Base-by-base conservation (phyloP, 2,888 invertebrate genomes). In the Drosophila testacea region DNA sequence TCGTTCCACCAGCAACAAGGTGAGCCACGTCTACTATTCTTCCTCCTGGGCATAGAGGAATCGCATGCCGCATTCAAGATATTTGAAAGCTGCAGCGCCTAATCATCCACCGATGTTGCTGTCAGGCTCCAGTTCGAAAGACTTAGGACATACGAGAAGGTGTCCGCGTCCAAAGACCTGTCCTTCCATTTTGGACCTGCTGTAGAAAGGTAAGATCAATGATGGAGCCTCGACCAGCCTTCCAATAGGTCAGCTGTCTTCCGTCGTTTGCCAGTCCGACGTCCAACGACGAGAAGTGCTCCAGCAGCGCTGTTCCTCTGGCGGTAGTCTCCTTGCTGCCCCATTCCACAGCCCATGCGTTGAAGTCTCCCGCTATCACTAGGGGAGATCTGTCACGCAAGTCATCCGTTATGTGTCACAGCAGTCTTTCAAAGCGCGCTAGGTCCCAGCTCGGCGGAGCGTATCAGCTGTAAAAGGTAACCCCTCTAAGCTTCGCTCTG, bases 401-500 rank as follows among this genome's bases (percentile, higher is more conserved):
- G 36, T 36, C 36, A 5, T 36, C 36, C 0, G 36, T 4, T 4
- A 36, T 36, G 36, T 36, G n/a, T 0, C 4, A 11, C 11, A 36
- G 36, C 36, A 36, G 11, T 5, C 36, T 36, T 22, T 36, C 41
- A 6, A 34, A 38, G 1, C 13, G 13, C 1, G 3, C 11, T 1
- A 38, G 6, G 9, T 52, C 30, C 54, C 28, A 52, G 38, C 62
- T 52, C 4, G 32, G 44, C n/a, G 32, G 34, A 7, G 32, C 50
- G 32, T 52, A 30, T 13, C 44, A 61, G 44, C 52, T 52, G 9
- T 38, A 41, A 2, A 52, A 51, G 7, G 54, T 62, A 10, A 52
- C 44, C n/a, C 28, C 61, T 46, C 27, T 22, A 4, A 63, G n/a
- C 32, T 41, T 63, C 4, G 63, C 54, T 27, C 57, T 13, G 30